Percentiles rank a stretch among this genome's conserved stretches.
phyloP scores from a whole-genome alignment of 2,113 vertebrate genomes.

The Labeo rohita region DNA sequence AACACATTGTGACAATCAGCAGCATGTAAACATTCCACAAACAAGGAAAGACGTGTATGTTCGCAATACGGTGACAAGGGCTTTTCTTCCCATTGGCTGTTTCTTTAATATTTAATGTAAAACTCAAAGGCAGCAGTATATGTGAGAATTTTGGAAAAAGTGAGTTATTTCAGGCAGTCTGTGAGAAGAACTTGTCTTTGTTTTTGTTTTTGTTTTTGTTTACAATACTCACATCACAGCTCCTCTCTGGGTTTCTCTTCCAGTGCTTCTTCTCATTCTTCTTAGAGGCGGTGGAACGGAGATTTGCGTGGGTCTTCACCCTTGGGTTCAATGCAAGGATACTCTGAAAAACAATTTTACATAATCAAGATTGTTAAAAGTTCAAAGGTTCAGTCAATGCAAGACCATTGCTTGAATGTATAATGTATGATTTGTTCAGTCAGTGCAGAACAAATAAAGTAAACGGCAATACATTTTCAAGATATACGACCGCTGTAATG shows the following conservation, averaged over 20 bases:
- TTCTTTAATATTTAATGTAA: slow-evolving; percentile 17
- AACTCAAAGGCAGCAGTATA: not conserved
- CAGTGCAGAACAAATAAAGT: not conserved
- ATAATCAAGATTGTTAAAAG: not conserved
- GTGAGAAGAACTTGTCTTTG: slow-evolving; percentile 33
- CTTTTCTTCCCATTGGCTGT: slow-evolving; percentile 1
- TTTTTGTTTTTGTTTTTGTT: not conserved
- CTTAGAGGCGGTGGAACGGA: slow-evolving; percentile 84
- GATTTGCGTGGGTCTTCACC: slow-evolving; percentile 76
- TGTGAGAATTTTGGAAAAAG: not conserved
- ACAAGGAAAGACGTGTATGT: not conserved
- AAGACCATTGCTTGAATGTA: not conserved
- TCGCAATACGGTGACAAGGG: not conserved
- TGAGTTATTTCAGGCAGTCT: not conserved
- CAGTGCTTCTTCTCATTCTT: slow-evolving; percentile 88
- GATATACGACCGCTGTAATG: not conserved
- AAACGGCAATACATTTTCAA: not conserved
- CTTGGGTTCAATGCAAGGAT: slow-evolving; percentile 87
- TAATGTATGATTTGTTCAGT: not conserved
- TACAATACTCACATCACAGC: slow-evolving; percentile 79
- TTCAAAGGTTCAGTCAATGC: not conserved
- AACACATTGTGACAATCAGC: not conserved
- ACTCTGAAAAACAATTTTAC: slow-evolving; percentile 68
- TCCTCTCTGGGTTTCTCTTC: slow-evolving; percentile 87
- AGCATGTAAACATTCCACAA: slow-evolving; percentile 10